These are phyloP conservation scores for Sceloporus tristichus DNA, from an alignment of 2,113 vertebrate species.

Conservation along the genomic window DNA sequence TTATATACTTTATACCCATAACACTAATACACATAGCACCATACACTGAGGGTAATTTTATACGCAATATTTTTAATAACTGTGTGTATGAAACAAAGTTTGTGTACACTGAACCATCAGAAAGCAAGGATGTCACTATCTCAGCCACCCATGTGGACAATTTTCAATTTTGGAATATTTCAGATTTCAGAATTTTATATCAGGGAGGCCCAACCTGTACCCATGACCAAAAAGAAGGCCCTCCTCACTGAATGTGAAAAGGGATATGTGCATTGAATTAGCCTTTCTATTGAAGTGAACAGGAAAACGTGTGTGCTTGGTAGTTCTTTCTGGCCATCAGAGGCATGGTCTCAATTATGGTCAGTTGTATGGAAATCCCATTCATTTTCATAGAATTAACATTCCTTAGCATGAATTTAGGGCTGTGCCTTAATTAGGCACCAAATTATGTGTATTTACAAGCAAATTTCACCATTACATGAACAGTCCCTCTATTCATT, in stretches of 20 bases:
- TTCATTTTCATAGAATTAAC: not conserved
- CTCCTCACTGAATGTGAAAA: not conserved
- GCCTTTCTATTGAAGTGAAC: not conserved
- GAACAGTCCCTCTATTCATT: not conserved
- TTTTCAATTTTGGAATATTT: too few species aligned
- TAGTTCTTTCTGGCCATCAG: not conserved
- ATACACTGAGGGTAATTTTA: too few species aligned
- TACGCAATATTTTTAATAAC: too few species aligned
- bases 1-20: too few species aligned
- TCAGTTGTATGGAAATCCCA: not conserved
- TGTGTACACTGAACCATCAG: too few species aligned
- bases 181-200: too few species aligned
- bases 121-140: too few species aligned
- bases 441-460: slow-evolving; percentile 15
- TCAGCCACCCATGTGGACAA: too few species aligned
- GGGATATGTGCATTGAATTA: not conserved
- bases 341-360: not conserved
- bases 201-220: too few species aligned
- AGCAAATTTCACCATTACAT: not conserved
- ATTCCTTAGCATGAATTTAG: not conserved
- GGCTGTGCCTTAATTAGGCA: slow-evolving; percentile 32
- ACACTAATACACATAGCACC: too few species aligned
- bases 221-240: not conserved
- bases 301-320: not conserved
- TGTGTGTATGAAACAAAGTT: too few species aligned